Conservation (phyloP, 2,888 invertebrate species). For the Auanema sp. region DNA sequence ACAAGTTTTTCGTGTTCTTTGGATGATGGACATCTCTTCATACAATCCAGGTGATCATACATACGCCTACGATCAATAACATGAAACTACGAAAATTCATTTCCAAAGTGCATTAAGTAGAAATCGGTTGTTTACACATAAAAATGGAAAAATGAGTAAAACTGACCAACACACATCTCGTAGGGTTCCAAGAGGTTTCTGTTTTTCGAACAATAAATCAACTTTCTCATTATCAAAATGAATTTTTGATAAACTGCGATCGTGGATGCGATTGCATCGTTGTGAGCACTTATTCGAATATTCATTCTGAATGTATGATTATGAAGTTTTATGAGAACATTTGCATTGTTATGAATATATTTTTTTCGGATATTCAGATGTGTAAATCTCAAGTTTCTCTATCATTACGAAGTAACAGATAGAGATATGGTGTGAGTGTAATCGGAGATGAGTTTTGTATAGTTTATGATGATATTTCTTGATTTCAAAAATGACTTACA, state of each 20-base stretch:
- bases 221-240: slow-evolving; percentile 34
- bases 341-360: too few species aligned
- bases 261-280: slow-evolving; percentile 35
- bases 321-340: neutral
- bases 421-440: too few species aligned
- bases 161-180: slow-evolving; percentile 39
- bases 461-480: too few species aligned
- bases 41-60: slow-evolving; percentile 41
- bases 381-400: too few species aligned
- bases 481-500: too few species aligned
- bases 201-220: slow-evolving; percentile 31
- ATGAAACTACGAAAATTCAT: neutral
- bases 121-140: too few species aligned
- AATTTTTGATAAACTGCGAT: slow-evolving; percentile 31
- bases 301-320: too few species aligned
- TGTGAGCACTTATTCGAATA: slow-evolving; percentile 13
- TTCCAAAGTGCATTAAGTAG: too few species aligned
- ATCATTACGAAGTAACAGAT: too few species aligned
- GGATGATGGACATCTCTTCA: slow-evolving; percentile 35
- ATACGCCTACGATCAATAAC: slow-evolving; percentile 22
- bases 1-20: slow-evolving; percentile 30
- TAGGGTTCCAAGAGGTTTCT: slow-evolving; percentile 35
- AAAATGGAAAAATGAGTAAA: neutral
- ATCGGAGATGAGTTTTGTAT: too few species aligned
- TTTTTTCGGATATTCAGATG: too few species aligned